Percentiles rank a stretch among this genome's conserved stretches.
phyloP scores from a whole-genome alignment of 2,113 vertebrate species.

The Microcebus tavaratra region DNA sequence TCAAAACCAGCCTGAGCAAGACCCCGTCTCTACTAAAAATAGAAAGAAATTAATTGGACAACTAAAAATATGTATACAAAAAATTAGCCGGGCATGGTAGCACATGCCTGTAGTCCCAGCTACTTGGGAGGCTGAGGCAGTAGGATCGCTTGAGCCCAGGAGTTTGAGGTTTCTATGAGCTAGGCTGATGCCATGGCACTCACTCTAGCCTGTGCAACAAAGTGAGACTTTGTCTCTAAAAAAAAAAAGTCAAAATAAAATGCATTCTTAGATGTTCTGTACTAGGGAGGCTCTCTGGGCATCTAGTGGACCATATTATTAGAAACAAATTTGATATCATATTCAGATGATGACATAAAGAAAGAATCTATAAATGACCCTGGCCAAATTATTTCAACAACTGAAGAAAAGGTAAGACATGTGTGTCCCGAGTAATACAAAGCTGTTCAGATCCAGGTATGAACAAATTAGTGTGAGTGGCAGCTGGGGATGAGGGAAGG shows the following conservation, averaged over 20 bases:
- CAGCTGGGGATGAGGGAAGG: neutral
- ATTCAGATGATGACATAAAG: neutral
- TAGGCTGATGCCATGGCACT: too few species aligned
- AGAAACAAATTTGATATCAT: neutral
- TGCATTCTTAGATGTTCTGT: neutral
- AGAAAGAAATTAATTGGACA: too few species aligned
- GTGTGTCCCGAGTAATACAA: neutral
- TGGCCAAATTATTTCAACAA: constrained; percentile 4
- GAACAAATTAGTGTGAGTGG: neutral
- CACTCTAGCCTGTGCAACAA: too few species aligned
- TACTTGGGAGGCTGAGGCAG: too few species aligned
- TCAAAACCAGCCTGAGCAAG: too few species aligned
- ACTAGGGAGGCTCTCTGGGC: neutral
- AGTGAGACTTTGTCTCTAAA: too few species aligned
- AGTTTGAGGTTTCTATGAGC: too few species aligned
- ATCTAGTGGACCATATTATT: neutral
- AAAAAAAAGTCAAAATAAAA: neutral
- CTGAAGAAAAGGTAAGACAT: neutral
- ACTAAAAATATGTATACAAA: too few species aligned
- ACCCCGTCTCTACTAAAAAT: too few species aligned
- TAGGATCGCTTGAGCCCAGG: too few species aligned
- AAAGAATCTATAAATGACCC: neutral
- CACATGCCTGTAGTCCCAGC: too few species aligned
- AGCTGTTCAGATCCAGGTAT: neutral
- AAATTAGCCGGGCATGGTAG: too few species aligned